Evolutionary conservation across 1,140 invertebrate genomes (phyloP), one percentile per base, ranked within the genome.

Genomic region (Globodera rostochiensis): DNA sequence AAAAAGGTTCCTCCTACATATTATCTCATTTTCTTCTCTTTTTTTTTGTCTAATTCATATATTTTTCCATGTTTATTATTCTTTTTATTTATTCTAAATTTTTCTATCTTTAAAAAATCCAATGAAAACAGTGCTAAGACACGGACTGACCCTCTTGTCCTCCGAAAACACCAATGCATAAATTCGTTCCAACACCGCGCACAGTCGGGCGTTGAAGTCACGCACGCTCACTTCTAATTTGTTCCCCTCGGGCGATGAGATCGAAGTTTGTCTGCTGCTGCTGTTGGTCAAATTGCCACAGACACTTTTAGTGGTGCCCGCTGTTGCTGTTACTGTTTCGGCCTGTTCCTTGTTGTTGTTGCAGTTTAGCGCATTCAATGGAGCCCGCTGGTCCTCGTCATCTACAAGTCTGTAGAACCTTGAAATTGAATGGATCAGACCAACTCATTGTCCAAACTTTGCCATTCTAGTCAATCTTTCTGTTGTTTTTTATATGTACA

Each of bases 151-250:
- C 88, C 87, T 90, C 49, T 88, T 90, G 86, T 91, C 88, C 69
- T 80, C 49, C 11, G 89, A 88, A 19, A 91, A 80, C 73, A 90
- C 91, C 45, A 84, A 80, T 47, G 78, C 84, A 84, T 90, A 91
- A 15, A 91, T 86, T 53, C 87, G 88, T 46, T 90, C 77, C 73
- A 91, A 87, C 57, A 91, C 77, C 57, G 86, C 87, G n/a, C 88
- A 83, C 8, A 91, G 77, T 45, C 87, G 86, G 73, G 90, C 87
- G 70, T 90, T 91, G 66, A 91, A 84, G 80, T 90, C 88, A 73
- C 81, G 84, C 71, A 89, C 90, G 86, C 67, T 74, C 64, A 66
- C 69, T 60, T 50, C 73, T 46, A 69, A 50, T 13, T 64, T 74
- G 13, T 8, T 64, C 19, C 57, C 15, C 13, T 64, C 64, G 15